Conservation (phyloP, 64 coral and sea anemone species). For the Dendronephthya gigantea region DNA sequence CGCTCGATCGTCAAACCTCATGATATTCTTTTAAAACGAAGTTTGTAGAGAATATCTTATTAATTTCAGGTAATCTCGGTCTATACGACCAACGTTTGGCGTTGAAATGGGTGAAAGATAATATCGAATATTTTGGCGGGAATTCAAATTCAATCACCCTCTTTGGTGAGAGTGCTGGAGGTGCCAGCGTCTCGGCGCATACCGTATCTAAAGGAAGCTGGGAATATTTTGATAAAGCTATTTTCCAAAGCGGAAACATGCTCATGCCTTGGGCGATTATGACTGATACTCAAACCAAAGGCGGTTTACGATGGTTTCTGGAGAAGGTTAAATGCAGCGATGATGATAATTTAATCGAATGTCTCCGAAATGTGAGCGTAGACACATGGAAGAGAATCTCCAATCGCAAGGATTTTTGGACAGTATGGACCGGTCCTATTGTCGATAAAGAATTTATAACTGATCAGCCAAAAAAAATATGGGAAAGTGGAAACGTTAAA, state of each 20-base stretch:
- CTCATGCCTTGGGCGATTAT: background rate
- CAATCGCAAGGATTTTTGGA: too few species aligned
- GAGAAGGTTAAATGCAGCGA: background rate
- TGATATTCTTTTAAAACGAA: too few species aligned
- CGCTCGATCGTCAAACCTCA: too few species aligned
- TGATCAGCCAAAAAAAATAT: slow-evolving; percentile 37
- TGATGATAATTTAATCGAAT: background rate
- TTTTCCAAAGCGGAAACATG: background rate
- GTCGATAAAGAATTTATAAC: slow-evolving; percentile 39
- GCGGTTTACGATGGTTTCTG: background rate
- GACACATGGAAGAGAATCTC: background rate
- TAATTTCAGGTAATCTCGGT: slow-evolving; percentile 29
- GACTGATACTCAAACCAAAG: background rate
- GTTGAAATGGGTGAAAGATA: slow-evolving; percentile 43
- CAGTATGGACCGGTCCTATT: slow-evolving; percentile 24
- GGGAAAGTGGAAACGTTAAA: slow-evolving; percentile 21
- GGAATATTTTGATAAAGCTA: background rate
- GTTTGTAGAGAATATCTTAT: too few species aligned
- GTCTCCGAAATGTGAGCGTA: background rate
- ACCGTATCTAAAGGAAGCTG: background rate
- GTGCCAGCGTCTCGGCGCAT: background rate
- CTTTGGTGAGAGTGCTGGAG: slow-evolving; percentile 24
- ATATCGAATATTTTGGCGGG: slow-evolving; percentile 25
- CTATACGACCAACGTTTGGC: slow-evolving; percentile 26
- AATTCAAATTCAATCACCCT: slow-evolving; percentile 17